Evolutionary conservation across 2,113 vertebrate species (phyloP), one percentile per base, ranked within the genome.

Genomic region (Tautogolabrus adspersus): DNA sequence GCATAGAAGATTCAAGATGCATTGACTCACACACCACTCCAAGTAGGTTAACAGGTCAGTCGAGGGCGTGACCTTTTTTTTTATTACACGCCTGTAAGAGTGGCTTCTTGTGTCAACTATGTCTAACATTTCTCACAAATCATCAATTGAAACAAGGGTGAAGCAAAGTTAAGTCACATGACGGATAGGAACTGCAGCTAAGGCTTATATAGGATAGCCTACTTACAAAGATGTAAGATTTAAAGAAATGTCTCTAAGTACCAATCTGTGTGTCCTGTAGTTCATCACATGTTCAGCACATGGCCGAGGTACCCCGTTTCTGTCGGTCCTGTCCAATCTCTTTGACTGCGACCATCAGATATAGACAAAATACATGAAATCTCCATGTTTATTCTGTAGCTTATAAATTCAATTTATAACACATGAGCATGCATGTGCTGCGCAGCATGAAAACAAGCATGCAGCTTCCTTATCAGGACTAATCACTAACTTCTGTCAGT

Each of bases 41-140:
- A 52, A 42, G 34, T 30, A 54, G 73, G 56, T 66, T 34, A 72
- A 23, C 18, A 5, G 59, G 59, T 55, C 71, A 63, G 37, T 62
- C 10, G 19, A 37, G 38, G 15, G 40, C 6, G 15, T 37, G 52
- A 60, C 22, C 21, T 52, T 59, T 23, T 71, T n/a, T 26, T 64
- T 65, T 11, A 60, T 10, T 16, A 22, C n/a, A 11, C 10, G 13
- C 26, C 22, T 18, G 10, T 8, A 37, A 59, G n/a, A 51, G 19
- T 19, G 18, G 44, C 68, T 61, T 8, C 30, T 38, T 10, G 6
- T 22, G 56, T 60, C 44, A 10, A 1, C 59, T 22, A 49, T 10
- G 12, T 55, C 30, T 23, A 46, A 16, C 12, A 22, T 42, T 8
- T 51, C n/a, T 55, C 23, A 44, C 9, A 3, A 6, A 42, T 22